These are phyloP conservation scores for Apis dorsata DNA, from an alignment of 1,140 invertebrate genomes.

Conservation along the genomic window DNA sequence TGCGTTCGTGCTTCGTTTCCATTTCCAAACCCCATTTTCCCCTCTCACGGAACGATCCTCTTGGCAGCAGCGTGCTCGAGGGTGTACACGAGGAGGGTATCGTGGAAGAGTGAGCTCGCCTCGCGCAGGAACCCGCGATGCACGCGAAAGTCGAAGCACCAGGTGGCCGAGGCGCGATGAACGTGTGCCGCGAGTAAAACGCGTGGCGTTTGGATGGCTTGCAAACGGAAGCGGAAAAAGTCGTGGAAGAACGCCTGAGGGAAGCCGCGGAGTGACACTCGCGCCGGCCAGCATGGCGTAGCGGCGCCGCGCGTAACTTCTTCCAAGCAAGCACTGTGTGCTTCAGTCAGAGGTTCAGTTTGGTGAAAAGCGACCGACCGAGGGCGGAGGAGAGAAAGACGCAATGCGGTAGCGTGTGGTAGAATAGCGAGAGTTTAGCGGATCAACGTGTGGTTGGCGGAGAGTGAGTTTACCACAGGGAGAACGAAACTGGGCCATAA, in stretches of 20 bases:
- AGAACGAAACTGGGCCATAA: slow-evolving; percentile 35
- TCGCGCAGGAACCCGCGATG: slow-evolving; percentile 16
- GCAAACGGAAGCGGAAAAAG: slow-evolving; percentile 78
- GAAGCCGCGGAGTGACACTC: slow-evolving; percentile 14
- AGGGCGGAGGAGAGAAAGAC: slow-evolving; percentile 14
- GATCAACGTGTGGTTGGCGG: slow-evolving; percentile 38
- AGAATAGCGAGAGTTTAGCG: slow-evolving; percentile 55
- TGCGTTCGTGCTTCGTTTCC: slow-evolving; percentile 23
- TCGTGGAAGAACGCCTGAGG: slow-evolving; percentile 38
- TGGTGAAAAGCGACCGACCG: neutral
- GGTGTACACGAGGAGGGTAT: neutral
- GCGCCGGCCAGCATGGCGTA: slow-evolving; percentile 59
- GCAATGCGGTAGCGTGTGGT: slow-evolving; percentile 66
- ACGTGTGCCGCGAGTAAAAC: slow-evolving; percentile 31
- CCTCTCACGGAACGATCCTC: neutral
- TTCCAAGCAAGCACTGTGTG: neutral
- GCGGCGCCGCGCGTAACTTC: slow-evolving; percentile 32
- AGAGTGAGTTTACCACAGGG: neutral
- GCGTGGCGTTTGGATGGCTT: slow-evolving; percentile 75
- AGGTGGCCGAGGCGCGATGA: slow-evolving; percentile 32
- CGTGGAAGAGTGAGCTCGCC: neutral
- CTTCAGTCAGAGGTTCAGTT: neutral
- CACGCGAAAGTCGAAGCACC: slow-evolving; percentile 17
- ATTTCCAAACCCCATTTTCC: too few relatives aligned
- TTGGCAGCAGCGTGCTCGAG: slow-evolving; percentile 17